Percentiles rank a stretch among this genome's conserved stretches.
Conservation (phyloP, 2,888 invertebrate species). For the Lypha dubia region DNA sequence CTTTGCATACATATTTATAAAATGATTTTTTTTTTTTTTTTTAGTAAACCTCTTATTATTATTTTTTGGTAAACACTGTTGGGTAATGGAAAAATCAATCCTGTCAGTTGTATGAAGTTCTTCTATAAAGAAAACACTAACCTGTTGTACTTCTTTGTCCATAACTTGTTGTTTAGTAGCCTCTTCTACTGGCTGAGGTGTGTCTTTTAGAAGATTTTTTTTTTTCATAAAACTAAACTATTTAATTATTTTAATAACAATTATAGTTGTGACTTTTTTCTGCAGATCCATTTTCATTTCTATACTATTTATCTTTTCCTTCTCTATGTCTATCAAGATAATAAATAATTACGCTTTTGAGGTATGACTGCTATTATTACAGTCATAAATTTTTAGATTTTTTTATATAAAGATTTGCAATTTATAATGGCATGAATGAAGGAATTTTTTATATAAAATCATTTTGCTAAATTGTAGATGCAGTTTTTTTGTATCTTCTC, state of each 20-base stretch:
- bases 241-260: conserved; percentile 5
- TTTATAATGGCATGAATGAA: conserved; percentile 20
- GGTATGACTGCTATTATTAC: conserved; percentile 71
- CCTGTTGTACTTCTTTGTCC: background rate
- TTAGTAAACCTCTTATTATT: background rate
- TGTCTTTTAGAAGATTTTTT: conserved; percentile 40
- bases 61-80: background rate
- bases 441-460: conserved; percentile 19
- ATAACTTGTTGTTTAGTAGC: background rate
- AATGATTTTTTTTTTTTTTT: background rate
- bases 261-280: conserved; percentile 22
- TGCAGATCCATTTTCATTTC: conserved; percentile 13
- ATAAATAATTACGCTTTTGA: conserved; percentile 69
- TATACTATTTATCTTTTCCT: conserved; percentile 22
- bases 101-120: conserved; percentile 33
- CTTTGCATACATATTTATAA: background rate
- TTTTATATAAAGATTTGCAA: conserved; percentile 25
- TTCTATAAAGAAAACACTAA: too few relatives aligned
- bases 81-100: conserved; percentile 61
- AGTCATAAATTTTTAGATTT: conserved; percentile 63
- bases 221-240: conserved; percentile 54
- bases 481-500: background rate
- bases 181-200: conserved; percentile 39
- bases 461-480: conserved; percentile 24
- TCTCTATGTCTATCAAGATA: conserved; percentile 64